Conservation (phyloP, 2,113 vertebrate genomes). For the Phaetusa simplex region DNA sequence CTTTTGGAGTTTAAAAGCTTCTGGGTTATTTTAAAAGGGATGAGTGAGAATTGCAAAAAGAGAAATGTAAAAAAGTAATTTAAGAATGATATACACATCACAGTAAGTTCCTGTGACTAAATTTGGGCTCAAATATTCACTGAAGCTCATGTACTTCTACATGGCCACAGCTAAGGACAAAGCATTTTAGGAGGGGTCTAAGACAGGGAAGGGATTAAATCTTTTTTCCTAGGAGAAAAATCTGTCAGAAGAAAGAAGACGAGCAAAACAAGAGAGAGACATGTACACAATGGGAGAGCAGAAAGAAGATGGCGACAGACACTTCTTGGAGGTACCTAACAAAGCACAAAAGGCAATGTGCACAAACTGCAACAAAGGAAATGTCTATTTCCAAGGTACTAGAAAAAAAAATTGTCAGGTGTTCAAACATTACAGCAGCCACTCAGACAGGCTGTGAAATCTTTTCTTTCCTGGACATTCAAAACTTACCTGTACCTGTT, state of each 20-base stretch:
- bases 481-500: background rate
- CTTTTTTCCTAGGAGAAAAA: background rate
- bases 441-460: background rate
- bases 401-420: background rate
- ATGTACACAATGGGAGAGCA: background rate
- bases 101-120: background rate
- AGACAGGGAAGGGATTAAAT: background rate
- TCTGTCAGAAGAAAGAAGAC: background rate
- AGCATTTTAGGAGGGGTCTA: background rate
- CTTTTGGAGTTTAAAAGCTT: background rate
- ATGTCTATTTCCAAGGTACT: background rate
- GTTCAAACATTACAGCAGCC: background rate
- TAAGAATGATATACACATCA: background rate
- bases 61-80: background rate
- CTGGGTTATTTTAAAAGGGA: background rate
- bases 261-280: background rate
- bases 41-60: background rate
- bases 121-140: background rate
- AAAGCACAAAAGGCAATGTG: background rate
- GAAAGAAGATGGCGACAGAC: background rate
- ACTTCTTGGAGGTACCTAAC: background rate
- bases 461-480: background rate
- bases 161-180: background rate
- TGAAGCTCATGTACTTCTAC: background rate
- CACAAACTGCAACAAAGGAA: background rate